phyloP scores from a whole-genome alignment of 1,140 invertebrate species.

The Tyrophagus putrescentiae region DNA sequence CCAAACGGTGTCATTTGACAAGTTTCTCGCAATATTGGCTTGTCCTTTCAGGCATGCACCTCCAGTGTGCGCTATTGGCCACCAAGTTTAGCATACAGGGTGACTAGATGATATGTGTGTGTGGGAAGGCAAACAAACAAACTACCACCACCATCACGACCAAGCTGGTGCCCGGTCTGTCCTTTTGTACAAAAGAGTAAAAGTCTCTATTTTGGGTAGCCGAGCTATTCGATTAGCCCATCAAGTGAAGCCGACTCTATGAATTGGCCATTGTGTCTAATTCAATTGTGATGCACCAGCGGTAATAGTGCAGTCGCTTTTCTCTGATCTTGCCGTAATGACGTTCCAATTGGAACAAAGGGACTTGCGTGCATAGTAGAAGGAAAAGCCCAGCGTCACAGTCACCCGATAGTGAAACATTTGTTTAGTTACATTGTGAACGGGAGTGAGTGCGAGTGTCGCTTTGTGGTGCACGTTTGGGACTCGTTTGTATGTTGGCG shows the following conservation, averaged over 20 bases:
- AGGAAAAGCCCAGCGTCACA: no score
- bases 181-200: neutral
- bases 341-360: neutral
- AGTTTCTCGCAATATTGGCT: no score
- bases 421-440: neutral
- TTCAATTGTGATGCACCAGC: neutral
- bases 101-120: no score
- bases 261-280: conserved; percentile 1
- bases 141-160: no score
- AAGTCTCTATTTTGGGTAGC: neutral
- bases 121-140: no score
- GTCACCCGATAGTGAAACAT: neutral
- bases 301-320: neutral
- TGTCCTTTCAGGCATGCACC: no score
- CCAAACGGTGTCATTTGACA: no score
- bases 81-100: no score
- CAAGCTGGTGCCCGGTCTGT: no score
- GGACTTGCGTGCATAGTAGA: neutral
- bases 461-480: neutral
- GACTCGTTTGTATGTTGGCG: neutral
- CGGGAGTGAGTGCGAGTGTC: no score
- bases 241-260: neutral
- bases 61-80: no score
- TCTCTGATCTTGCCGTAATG: neutral
- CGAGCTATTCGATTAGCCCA: neutral